phyloP scores from a whole-genome alignment of 2,888 invertebrate genomes.

The Acanthoscelides obtectus region DNA sequence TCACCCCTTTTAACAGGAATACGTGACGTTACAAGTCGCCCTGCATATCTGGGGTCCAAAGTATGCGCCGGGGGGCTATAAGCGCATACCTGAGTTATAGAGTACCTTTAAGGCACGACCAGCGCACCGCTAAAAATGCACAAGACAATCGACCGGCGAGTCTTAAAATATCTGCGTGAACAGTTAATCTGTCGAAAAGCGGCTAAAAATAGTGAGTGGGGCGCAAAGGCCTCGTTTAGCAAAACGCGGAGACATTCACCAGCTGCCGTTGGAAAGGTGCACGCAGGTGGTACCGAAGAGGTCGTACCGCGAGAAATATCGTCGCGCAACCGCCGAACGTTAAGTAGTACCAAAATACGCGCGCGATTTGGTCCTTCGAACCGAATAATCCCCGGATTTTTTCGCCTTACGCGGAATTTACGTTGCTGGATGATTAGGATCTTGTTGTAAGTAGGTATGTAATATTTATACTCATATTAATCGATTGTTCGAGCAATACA shows the following conservation, averaged over 20 bases:
- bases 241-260: slow-evolving; percentile 13
- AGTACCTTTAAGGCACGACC: too few relatives aligned
- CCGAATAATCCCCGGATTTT: too few relatives aligned
- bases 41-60: too few relatives aligned
- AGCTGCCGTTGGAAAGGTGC: slow-evolving; percentile 11
- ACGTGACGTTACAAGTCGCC: too few relatives aligned
- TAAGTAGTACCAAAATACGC: slow-evolving; percentile 1
- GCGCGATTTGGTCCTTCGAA: neutral
- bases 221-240: neutral
- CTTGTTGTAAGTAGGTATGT: too few relatives aligned
- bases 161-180: neutral
- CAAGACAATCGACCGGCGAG: neutral
- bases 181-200: neutral
- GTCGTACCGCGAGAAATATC: slow-evolving; percentile 3
- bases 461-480: too few relatives aligned
- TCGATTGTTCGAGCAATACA: too few relatives aligned
- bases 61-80: too few relatives aligned
- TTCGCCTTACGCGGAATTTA: too few relatives aligned
- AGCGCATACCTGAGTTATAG: too few relatives aligned
- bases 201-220: slow-evolving; percentile 3
- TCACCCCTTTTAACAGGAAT: too few relatives aligned
- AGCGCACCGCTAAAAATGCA: neutral
- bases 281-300: slow-evolving; percentile 6
- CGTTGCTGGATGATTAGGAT: too few relatives aligned
- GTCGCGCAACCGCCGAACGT: neutral